Conservation (phyloP, 92 coral and sea anemone genomes). For the Epizoanthus ramosus region DNA sequence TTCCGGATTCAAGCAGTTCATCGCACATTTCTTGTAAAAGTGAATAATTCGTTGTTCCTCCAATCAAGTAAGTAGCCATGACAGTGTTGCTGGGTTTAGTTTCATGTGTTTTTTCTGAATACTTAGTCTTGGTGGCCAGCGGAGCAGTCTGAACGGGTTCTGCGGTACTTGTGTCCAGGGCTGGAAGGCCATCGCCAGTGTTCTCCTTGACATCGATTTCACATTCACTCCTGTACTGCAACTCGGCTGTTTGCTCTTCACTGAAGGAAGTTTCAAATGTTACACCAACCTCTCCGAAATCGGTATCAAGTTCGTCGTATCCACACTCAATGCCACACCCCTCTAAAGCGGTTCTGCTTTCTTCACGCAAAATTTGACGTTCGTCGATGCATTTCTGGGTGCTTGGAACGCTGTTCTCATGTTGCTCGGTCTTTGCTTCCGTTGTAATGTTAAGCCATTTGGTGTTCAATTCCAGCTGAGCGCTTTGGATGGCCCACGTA, state of each 20-base stretch:
- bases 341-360: background rate
- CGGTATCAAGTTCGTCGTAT: background rate
- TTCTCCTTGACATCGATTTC: background rate
- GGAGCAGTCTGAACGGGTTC: background rate
- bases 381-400: background rate
- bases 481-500: background rate
- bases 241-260: background rate
- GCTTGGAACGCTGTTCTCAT: background rate
- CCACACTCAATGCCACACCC: background rate
- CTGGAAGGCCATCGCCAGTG: background rate
- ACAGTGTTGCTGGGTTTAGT: background rate
- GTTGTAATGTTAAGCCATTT: background rate
- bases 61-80: background rate
- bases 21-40: background rate
- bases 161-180: background rate
- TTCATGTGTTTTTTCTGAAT: background rate
- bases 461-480: background rate
- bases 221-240: background rate
- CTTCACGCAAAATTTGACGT: background rate
- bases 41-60: background rate
- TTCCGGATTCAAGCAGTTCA: background rate
- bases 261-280: background rate
- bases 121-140: background rate
- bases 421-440: background rate
- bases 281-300: background rate